These are phyloP conservation scores for Tenthredo notha DNA, from an alignment of 2,888 invertebrate genomes.

Conservation along the genomic window DNA sequence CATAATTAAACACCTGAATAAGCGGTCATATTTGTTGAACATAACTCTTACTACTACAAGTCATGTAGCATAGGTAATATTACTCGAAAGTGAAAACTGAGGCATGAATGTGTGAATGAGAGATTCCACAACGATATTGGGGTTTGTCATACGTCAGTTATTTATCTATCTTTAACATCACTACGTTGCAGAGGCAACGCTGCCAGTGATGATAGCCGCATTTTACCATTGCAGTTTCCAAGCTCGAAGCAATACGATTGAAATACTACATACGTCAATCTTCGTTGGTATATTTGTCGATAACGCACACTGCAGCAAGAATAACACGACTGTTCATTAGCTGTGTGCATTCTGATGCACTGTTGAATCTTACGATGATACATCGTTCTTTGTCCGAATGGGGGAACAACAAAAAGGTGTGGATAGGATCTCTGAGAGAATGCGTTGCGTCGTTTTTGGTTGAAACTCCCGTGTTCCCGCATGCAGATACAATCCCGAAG, in stretches of 20 bases:
- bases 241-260: neutral
- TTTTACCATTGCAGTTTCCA: conserved; percentile 5
- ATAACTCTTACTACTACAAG: neutral
- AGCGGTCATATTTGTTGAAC: neutral
- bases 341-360: neutral
- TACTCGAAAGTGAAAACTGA: neutral
- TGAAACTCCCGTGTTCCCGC: neutral
- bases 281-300: conserved; percentile 15
- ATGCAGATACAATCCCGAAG: neutral
- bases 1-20: neutral
- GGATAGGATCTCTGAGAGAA: neutral
- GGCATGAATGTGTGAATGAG: neutral
- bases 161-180: conserved; percentile 1
- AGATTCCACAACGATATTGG: neutral
- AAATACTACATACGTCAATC: conserved; percentile 2
- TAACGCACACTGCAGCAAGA: neutral
- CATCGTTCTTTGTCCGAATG: neutral
- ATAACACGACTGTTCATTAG: neutral
- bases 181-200: neutral
- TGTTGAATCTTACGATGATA: neutral
- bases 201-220: neutral
- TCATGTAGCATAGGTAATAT: neutral
- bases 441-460: neutral
- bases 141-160: neutral
- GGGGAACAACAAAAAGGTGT: neutral